These are phyloP conservation scores for Toxotes lorentzi DNA, from an alignment of 2,797 vertebrate species.

Conservation along the genomic window DNA sequence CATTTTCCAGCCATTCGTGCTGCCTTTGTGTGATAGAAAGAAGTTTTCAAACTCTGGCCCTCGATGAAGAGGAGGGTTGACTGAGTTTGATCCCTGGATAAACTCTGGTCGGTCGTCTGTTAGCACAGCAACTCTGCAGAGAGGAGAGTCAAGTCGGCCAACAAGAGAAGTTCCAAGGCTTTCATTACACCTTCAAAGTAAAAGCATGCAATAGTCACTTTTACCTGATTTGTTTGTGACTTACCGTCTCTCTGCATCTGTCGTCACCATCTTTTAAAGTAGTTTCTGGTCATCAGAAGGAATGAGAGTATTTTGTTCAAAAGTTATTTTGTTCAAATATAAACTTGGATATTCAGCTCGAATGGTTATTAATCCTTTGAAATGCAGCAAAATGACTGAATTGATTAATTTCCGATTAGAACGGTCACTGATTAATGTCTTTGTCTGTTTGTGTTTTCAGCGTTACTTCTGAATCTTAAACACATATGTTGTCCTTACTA, in stretches of 20 bases:
- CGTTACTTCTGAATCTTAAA: neutral
- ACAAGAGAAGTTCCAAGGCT: neutral
- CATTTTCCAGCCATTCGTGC: neutral
- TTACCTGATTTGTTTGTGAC: no score
- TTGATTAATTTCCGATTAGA: neutral
- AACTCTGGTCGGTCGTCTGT: conserved; percentile 13
- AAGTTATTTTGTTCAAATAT: neutral
- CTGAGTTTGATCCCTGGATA: conserved; percentile 41
- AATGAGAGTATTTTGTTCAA: no score
- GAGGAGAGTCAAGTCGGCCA: neutral
- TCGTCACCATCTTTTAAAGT: neutral
- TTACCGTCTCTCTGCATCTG: neutral
- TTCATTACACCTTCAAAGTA: conserved; percentile 47
- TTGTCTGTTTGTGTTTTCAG: neutral
- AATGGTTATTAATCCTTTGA: no score
- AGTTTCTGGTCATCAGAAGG: no score
- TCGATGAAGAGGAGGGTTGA: neutral
- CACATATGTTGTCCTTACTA: no score
- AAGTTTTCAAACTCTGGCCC: neutral
- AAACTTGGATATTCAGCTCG: neutral
- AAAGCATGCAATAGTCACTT: conserved; percentile 27
- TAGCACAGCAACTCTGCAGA: conserved; percentile 23
- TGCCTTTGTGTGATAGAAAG: neutral
- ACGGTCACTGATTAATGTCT: neutral
- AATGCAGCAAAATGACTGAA: neutral